These are phyloP conservation scores for Sus scrofa DNA, from an alignment of 2,113 vertebrate genomes.

Conservation along the genomic window DNA sequence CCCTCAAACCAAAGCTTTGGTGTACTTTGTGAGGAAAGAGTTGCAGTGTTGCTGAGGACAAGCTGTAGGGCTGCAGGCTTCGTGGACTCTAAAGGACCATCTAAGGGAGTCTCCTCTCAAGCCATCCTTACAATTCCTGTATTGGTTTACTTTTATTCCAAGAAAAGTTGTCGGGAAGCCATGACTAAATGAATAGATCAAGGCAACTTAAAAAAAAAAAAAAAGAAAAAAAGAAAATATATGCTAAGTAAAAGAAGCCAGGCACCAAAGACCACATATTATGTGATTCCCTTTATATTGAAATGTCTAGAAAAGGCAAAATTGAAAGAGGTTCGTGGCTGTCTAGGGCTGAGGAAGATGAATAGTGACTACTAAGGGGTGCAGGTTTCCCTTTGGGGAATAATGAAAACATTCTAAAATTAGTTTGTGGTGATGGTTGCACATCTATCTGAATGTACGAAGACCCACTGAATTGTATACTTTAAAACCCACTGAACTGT, in stretches of 20 bases:
- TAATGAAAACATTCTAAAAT: slow-evolving; percentile 4
- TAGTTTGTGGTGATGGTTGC: background rate
- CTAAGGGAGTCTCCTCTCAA: background rate
- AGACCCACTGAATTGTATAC: background rate
- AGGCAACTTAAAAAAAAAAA: background rate
- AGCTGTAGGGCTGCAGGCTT: background rate
- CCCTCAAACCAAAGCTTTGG: background rate
- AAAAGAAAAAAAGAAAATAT: background rate
- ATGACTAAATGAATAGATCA: background rate
- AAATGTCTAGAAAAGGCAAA: background rate
- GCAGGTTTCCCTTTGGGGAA: background rate
- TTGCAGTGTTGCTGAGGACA: background rate
- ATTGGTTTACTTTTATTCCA: background rate
- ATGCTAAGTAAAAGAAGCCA: background rate
- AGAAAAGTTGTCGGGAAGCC: background rate
- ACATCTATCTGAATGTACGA: background rate
- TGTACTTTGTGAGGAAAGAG: background rate
- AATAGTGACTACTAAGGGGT: background rate
- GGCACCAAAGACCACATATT: background rate
- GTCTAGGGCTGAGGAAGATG: background rate
- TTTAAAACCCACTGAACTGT: background rate
- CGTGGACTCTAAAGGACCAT: background rate
- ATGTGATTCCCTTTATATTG: background rate
- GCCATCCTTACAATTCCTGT: background rate
- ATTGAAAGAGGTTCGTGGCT: background rate